phyloP scores from a whole-genome alignment of 1,140 invertebrate species.

The Nasonia giraulti region DNA sequence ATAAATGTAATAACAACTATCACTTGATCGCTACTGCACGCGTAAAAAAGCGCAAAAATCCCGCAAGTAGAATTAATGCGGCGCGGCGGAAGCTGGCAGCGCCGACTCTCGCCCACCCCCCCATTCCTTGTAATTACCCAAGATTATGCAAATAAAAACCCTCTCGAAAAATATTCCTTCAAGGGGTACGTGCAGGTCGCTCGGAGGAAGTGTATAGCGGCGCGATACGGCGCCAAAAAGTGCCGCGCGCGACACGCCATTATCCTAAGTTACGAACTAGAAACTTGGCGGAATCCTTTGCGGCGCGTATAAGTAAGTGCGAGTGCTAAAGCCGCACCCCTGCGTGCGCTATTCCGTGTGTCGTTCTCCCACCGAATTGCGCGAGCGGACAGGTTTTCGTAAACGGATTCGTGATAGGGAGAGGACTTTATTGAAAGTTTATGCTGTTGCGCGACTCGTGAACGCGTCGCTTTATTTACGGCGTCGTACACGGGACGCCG shows the following conservation, averaged over 20 bases:
- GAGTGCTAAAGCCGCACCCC: slow-evolving; percentile 56
- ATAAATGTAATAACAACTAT: background rate
- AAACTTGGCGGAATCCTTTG: slow-evolving; percentile 63
- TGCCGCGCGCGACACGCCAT: slow-evolving; percentile 57
- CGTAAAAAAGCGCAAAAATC: background rate
- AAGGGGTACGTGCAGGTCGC: slow-evolving; percentile 12
- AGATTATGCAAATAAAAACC: slow-evolving; percentile 39
- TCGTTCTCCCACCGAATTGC: slow-evolving; percentile 27
- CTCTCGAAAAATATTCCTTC: slow-evolving; percentile 21
- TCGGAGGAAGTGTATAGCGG: slow-evolving; percentile 53
- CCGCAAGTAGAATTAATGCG: background rate
- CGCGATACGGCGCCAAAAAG: slow-evolving; percentile 56
- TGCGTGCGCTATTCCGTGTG: slow-evolving; percentile 7
- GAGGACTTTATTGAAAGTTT: slow-evolving; percentile 69
- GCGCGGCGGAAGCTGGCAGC: background rate
- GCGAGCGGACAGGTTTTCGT: slow-evolving; percentile 62
- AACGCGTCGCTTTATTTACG: slow-evolving; percentile 67
- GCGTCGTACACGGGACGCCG: slow-evolving; percentile 50
- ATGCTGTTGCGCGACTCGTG: slow-evolving; percentile 61
- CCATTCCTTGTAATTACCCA: slow-evolving; percentile 18
- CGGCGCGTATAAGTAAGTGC: slow-evolving; percentile 62
- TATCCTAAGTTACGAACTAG: slow-evolving; percentile 68
- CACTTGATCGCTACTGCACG: background rate
- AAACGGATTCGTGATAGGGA: slow-evolving; percentile 65
- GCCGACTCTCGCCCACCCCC: background rate